Evolutionary conservation across 53 echinoderm and acorn worm species (phyloP).

Genomic region (Luidia sarsii): DNA sequence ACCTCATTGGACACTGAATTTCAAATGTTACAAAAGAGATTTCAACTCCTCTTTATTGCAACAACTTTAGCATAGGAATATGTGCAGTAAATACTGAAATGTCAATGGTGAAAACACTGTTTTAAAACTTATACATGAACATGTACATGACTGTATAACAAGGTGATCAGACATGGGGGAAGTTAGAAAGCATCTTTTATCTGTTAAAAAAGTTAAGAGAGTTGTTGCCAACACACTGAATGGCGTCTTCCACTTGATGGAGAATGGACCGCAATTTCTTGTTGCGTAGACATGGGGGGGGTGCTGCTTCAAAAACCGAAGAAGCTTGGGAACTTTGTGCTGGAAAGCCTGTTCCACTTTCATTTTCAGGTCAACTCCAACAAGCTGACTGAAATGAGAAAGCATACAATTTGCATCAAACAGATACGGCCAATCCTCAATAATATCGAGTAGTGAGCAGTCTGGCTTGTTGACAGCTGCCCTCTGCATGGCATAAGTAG

Average conservation of each 20-base stretch:
- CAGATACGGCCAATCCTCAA: constrained; percentile 50
- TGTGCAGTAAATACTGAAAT: too few relatives aligned
- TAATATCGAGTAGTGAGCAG: constrained; percentile 36
- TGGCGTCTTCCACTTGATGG: constrained; percentile 14
- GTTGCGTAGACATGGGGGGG: constrained; percentile 18
- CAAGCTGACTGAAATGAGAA: constrained; percentile 45
- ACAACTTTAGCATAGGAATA: too few relatives aligned
- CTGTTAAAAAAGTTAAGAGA: constrained; percentile 34
- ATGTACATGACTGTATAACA: too few relatives aligned
- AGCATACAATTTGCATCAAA: constrained; percentile 51
- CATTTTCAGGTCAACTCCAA: constrained; percentile 48
- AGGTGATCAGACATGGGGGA: too few relatives aligned
- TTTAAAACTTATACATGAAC: too few relatives aligned
- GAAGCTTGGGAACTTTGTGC: constrained; percentile 43
- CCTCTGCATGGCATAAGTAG: constrained; percentile 45
- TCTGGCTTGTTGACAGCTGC: constrained; percentile 26
- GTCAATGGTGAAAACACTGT: too few relatives aligned
- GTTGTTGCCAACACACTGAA: constrained; percentile 18
- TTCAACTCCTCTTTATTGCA: too few relatives aligned
- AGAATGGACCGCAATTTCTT: background rate
- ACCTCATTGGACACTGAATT: too few relatives aligned
- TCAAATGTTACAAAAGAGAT: too few relatives aligned
- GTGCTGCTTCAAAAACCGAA: constrained; percentile 45
- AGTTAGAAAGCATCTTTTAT: background rate
- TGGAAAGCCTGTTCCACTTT: constrained; percentile 31